Evolutionary conservation across 1,140 invertebrate species (phyloP).

Genomic region (Papilio xuthus): DNA sequence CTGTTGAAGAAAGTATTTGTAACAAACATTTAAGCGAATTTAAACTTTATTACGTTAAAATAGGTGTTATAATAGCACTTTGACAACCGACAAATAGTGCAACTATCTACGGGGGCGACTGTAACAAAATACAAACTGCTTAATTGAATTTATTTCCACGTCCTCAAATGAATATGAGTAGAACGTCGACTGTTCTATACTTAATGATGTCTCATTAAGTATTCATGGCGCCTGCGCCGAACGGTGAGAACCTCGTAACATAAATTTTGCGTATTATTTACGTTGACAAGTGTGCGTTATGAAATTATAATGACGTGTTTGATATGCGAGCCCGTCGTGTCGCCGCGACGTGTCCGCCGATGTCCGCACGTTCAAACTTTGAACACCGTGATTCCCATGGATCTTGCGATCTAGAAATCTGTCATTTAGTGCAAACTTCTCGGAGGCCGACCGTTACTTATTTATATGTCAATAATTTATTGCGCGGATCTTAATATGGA

Average conservation of each 20-base stretch:
- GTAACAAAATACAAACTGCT: constrained; percentile 60
- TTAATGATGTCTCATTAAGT: constrained; percentile 72
- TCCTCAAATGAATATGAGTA: constrained; percentile 77
- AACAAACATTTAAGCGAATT: constrained; percentile 47
- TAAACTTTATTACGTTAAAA: constrained; percentile 50
- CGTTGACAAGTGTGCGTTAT: constrained; percentile 78
- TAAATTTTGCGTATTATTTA: constrained; percentile 82
- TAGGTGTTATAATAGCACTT: constrained; percentile 49
- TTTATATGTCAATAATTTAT: constrained; percentile 34
- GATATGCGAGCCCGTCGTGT: constrained; percentile 60
- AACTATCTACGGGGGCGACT: constrained; percentile 49
- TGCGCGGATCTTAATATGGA: constrained; percentile 21
- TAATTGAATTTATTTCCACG: constrained; percentile 80
- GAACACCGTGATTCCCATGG: constrained; percentile 50
- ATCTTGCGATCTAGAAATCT: constrained; percentile 24
- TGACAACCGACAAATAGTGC: constrained; percentile 45
- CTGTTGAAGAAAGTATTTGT: constrained; percentile 51
- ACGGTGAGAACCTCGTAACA: constrained; percentile 80
- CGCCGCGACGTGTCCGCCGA: constrained; percentile 60
- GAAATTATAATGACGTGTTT: constrained; percentile 78
- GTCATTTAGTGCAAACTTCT: constrained; percentile 27
- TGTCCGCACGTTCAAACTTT: constrained; percentile 56
- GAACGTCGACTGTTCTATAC: constrained; percentile 65
- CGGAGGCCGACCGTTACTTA: constrained; percentile 10
- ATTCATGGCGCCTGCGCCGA: constrained; percentile 69